phyloP scores from a whole-genome alignment of 2,888 invertebrate genomes.

The Choristoneura rosaceana region DNA sequence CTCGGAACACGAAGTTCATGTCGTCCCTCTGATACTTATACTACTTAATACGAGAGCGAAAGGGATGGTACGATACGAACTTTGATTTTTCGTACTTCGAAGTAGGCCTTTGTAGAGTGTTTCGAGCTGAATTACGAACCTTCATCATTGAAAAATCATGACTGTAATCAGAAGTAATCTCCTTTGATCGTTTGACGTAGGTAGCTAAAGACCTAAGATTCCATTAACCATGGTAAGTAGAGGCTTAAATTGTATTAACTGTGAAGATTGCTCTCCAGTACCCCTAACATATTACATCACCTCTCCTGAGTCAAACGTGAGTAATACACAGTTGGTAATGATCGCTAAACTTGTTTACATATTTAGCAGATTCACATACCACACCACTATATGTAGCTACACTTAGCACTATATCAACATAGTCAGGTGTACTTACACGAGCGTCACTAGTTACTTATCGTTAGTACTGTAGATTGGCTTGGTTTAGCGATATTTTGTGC shows the following conservation, averaged over 20 bases:
- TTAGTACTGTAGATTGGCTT: neutral
- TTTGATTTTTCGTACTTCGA: too few species aligned
- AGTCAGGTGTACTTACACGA: slow-evolving; percentile 19
- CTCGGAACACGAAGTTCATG: too few species aligned
- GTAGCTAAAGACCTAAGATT: neutral
- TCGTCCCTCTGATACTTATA: too few species aligned
- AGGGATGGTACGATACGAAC: too few species aligned
- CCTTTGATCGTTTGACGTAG: too few species aligned
- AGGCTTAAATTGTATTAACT: neutral
- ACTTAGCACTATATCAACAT: neutral
- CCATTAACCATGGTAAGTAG: neutral
- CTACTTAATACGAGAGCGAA: too few species aligned
- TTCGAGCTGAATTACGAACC: neutral
- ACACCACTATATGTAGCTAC: neutral
- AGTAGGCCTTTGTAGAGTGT: too few species aligned
- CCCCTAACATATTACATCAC: slow-evolving; percentile 31
- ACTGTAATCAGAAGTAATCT: too few species aligned
- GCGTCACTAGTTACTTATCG: slow-evolving; percentile 1
- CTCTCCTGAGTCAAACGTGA: slow-evolving; percentile 14
- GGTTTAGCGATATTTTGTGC: neutral
- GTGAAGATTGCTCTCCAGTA: slow-evolving; percentile 3
- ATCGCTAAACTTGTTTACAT: slow-evolving; percentile 37
- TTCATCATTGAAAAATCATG: neutral
- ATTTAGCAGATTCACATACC: slow-evolving; percentile 23
- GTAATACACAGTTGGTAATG: slow-evolving; percentile 14